A percentile compares a stretch with the other conserved stretches of the same genome.
These are phyloP conservation scores for Sceloporus undulatus DNA, from an alignment of 2,113 vertebrate genomes.

Conservation along the genomic window DNA sequence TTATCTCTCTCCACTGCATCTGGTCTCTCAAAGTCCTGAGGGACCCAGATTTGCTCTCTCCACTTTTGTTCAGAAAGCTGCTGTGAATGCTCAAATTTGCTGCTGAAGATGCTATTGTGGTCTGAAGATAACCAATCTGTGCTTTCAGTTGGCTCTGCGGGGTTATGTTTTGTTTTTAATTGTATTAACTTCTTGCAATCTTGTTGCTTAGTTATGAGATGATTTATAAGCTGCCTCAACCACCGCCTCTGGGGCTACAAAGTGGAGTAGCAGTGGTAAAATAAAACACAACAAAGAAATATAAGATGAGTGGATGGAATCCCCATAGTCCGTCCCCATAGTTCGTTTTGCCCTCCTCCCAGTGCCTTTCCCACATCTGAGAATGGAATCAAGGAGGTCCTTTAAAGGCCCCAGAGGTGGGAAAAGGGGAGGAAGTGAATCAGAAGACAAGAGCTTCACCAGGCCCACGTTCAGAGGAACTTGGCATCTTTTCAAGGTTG, in stretches of 20 bases:
- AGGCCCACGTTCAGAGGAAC: neutral
- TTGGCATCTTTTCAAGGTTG: slow-evolving; percentile 21
- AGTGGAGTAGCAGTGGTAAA: no score
- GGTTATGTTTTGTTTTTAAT: neutral
- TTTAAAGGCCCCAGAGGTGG: slow-evolving; percentile 22
- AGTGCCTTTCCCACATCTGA: neutral
- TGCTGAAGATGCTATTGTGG: neutral
- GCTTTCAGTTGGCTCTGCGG: neutral
- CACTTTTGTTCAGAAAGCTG: neutral
- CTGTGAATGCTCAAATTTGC: neutral
- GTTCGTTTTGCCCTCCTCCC: neutral
- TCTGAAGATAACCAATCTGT: neutral
- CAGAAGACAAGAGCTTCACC: neutral
- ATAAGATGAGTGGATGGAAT: neutral
- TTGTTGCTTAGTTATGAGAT: no score
- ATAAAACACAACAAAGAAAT: neutral
- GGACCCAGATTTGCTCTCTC: neutral
- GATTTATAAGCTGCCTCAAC: no score
- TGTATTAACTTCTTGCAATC: neutral
- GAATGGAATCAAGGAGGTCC: neutral
- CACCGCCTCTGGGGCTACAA: neutral
- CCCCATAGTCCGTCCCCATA: no score
- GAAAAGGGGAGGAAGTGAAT: slow-evolving; percentile 26
- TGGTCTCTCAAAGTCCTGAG: neutral
- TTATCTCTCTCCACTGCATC: neutral